These are phyloP conservation scores for Theristicus caerulescens DNA, from an alignment of 2,113 vertebrate genomes.

Conservation along the genomic window DNA sequence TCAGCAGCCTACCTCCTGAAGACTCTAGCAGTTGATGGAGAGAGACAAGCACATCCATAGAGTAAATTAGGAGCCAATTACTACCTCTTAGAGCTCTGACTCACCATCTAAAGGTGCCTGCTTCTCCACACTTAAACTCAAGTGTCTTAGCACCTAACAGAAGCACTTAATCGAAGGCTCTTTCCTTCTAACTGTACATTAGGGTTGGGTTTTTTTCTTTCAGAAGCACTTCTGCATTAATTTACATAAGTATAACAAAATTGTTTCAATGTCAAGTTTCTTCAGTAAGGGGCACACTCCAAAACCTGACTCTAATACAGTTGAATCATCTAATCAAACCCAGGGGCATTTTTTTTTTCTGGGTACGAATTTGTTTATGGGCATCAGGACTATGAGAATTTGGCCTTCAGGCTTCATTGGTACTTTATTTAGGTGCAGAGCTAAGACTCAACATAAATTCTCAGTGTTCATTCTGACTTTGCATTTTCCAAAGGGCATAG, in stretches of 20 bases:
- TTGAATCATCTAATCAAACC: neutral
- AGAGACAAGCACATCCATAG: neutral
- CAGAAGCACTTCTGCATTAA: neutral
- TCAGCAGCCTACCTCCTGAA: neutral
- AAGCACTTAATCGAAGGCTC: neutral
- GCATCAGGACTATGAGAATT: neutral
- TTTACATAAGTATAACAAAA: neutral
- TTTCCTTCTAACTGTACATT: neutral
- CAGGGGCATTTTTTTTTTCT: neutral
- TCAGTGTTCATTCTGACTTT: neutral
- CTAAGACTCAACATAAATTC: neutral
- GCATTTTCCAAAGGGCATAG: neutral
- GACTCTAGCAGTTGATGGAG: neutral
- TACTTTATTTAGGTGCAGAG: neutral
- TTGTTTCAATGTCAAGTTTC: neutral
- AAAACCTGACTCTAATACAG: no score
- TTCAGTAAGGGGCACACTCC: no score
- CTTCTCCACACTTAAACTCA: neutral
- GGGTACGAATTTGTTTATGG: neutral
- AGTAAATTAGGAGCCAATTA: neutral
- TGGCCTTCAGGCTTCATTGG: neutral
- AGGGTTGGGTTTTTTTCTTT: neutral
- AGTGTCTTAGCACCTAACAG: neutral
- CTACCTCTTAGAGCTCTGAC: neutral
- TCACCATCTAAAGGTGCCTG: neutral